Evolutionary conservation across 2,797 vertebrate genomes (phyloP), one percentile per base, ranked within the genome.

Genomic region (Aplochiton taeniatus): DNA sequence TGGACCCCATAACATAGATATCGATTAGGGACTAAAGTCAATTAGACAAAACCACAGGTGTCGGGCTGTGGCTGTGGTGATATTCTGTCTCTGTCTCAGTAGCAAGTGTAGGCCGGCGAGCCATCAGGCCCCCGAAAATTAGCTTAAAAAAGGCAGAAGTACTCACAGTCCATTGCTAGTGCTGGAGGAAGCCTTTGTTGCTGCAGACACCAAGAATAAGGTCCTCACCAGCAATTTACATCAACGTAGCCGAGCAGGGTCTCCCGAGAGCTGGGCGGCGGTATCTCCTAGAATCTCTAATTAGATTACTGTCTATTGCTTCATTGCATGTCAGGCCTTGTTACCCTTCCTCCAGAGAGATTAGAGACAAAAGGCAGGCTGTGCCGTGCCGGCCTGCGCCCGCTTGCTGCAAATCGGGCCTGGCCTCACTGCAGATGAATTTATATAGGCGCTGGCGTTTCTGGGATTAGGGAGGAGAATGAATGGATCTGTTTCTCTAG

Each of bases 261-360:
- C 91, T 89, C 86, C 43, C 71, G 90, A 90, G 91, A 82, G 82
- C 75, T 69, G 82, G 81, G 76, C 79, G 75, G 76, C 49, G 65
- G 81, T 85, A 89, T 92, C 90, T 92, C 88, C 85, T 85, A 81
- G 88, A 92, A 92, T 92, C 88, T 91, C 86, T 91, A 92, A 92
- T 92, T 91, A 90, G 90, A 92, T 92, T 91, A 92, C 91, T 83
- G 88, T 91, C 91, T 89, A 79, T 90, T 90, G 88, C 87, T 90
- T 91, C 87, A 85, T 87, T 87, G 89, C 87, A 75, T 85, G 90
- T 92, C 91, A 91, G 85, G 86, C 87, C 89, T 90, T 87, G 90
- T 91, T 92, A 92, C 87, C 77, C 80, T 88, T 83, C 85, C 82
- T 83, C 84, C 84, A 82, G 77, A 77, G 85, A 92, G 88, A 91